phyloP scores from a whole-genome alignment of 2,888 invertebrate genomes.

The Dryocosmus kuriphilus region DNA sequence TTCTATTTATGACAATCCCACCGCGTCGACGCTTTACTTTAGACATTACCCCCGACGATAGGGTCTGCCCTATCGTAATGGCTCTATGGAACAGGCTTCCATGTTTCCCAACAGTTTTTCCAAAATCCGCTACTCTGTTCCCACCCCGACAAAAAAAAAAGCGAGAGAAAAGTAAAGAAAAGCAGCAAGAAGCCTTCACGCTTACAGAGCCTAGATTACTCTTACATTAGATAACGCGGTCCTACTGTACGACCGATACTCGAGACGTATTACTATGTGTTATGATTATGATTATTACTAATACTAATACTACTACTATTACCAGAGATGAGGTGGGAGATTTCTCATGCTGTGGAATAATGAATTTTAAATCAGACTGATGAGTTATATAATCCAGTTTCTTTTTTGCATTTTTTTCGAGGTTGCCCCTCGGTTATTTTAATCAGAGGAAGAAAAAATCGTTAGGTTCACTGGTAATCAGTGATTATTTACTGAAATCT shows the following conservation, averaged over 20 bases:
- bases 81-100: slow-evolving; percentile 29
- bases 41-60: slow-evolving; percentile 17
- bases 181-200: slow-evolving; percentile 53
- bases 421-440: no score
- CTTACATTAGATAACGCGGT: slow-evolving; percentile 51
- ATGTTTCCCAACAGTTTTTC: slow-evolving; percentile 2
- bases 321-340: no score
- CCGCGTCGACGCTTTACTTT: slow-evolving; percentile 14
- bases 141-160: slow-evolving; percentile 28
- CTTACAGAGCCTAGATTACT: slow-evolving; percentile 55
- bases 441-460: no score
- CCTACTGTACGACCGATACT: slow-evolving; percentile 60
- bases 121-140: slow-evolving; percentile 21
- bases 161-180: slow-evolving; percentile 21
- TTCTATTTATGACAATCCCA: slow-evolving; percentile 22
- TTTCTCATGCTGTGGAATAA: no score
- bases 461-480: no score
- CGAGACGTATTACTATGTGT: slow-evolving; percentile 56
- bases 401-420: no score
- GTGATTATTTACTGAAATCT: no score
- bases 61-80: slow-evolving; percentile 9
- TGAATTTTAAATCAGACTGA: no score
- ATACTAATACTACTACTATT: slow-evolving; percentile 58
- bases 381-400: no score
- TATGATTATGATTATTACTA: slow-evolving; percentile 57